Evolutionary conservation across 1,140 invertebrate genomes (phyloP), one percentile per base, ranked within the genome.

Genomic region (Parasteatoda tepidariorum): DNA sequence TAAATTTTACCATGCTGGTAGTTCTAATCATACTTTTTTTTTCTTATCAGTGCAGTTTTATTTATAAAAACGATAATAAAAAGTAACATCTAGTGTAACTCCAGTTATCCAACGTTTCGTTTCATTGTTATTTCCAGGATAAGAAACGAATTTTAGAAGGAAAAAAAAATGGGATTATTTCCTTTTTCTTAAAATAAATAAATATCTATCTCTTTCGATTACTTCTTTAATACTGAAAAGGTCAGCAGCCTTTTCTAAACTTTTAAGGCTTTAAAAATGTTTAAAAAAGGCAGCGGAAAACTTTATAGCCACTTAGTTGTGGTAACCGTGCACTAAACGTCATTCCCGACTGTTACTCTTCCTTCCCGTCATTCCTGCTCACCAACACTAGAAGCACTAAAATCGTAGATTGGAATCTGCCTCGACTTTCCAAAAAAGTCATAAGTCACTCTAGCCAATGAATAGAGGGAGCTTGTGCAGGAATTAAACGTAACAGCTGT

Each of bases 401-500:
- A 79, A 79, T 68, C 76, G 62, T 38, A 79, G 76, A 79, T 79
- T 68, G 76, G 76, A 79, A 79, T 79, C 76, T 79, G 61, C 64
- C 64, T 68, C 33, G 18, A 62, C 24, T 48, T 34, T 57, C 22
- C 26, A 79, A 68, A 79, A 79, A 78, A 79, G 62, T 79, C 76
- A 79, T 79, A 79, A 79, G 76, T 79, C 76, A 79, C 76, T 68
- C 48, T 7, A 68, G 41, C 76, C 76, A 79, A 79, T 79, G 76
- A 79, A 79, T 79, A 64, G 76, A 79, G 64, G 76, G 74, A 66
- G 41, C 74, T 34, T 78, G 74, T 30, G 18, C 74, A 66, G 48
- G 76, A 79, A 79, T 79, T 79, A 79, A 79, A 68, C 76, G 76
- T 55, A 79, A 79, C 76, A 79, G 76, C 76, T 68, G 76, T 68